Conservation (phyloP, 2,113 vertebrate species). For the Hemiprocne comata region DNA sequence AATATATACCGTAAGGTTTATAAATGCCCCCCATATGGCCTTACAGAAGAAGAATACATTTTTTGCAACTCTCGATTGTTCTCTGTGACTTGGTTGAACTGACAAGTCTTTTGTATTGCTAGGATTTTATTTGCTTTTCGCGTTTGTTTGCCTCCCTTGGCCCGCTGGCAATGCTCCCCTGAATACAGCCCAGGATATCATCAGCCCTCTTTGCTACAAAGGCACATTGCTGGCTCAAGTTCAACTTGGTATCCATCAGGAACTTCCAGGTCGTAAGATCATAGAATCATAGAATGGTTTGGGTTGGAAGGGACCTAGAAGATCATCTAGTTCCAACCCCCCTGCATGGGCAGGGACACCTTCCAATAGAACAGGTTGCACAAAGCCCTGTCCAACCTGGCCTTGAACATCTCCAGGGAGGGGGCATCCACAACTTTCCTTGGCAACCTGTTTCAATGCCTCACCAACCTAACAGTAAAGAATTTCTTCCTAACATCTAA, state of each 20-base stretch:
- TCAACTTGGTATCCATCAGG: neutral
- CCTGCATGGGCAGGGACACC: no score
- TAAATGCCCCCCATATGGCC: neutral
- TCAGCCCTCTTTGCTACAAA: neutral
- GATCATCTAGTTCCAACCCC: no score
- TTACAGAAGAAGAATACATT: neutral
- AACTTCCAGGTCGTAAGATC: neutral
- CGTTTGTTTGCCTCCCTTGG: neutral
- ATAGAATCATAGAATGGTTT: no score
- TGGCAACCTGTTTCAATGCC: no score
- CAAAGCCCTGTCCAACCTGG: no score
- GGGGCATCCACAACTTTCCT: no score
- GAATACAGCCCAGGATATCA: neutral
- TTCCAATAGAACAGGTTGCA: no score
- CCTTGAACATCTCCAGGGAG: no score
- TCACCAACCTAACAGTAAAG: no score
- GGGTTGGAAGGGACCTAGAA: no score
- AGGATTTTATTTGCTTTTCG: neutral
- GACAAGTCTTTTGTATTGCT: neutral
- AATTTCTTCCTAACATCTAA: no score
- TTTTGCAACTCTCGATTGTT: neutral
- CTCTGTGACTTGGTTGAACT: neutral
- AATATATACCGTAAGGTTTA: neutral
- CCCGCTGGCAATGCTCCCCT: neutral
- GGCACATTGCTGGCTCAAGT: neutral